Evolutionary conservation across 2,113 vertebrate species (phyloP).

Genomic region (Gavia stellata): DNA sequence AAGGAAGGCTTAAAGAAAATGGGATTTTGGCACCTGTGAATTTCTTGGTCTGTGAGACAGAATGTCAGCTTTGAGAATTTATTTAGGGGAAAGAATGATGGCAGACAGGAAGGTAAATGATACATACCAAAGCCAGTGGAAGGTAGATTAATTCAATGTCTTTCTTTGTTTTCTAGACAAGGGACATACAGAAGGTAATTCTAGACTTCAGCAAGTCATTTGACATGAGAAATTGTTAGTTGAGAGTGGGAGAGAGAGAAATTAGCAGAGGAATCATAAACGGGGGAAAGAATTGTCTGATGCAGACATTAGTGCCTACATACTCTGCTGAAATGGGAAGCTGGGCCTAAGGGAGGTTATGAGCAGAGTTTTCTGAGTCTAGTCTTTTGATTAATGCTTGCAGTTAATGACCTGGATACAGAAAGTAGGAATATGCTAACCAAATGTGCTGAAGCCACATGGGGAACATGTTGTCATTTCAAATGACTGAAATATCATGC

Average conservation of each 20-base stretch:
- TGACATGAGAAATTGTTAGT: not conserved
- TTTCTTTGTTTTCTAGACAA: not conserved
- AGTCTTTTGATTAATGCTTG: not conserved
- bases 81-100: not conserved
- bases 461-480: not conserved
- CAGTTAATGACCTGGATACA: conserved; percentile 12
- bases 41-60: not conserved
- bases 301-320: not conserved
- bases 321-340: not conserved
- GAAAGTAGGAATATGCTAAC: not conserved
- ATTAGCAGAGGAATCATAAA: conserved; percentile 20
- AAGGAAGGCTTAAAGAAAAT: not conserved
- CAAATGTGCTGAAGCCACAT: not conserved
- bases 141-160: not conserved
- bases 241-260: not conserved
- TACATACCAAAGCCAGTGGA: not conserved
- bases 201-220: not conserved
- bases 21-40: not conserved
- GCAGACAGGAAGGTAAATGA: not conserved
- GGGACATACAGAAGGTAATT: not conserved
- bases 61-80: not conserved
- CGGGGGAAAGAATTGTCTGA: not conserved
- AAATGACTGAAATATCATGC: not conserved
- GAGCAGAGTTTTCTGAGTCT: not conserved
- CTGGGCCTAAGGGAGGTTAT: not conserved